phyloP scores from a whole-genome alignment of 2,888 invertebrate genomes.

The Zeuzera pyrina region DNA sequence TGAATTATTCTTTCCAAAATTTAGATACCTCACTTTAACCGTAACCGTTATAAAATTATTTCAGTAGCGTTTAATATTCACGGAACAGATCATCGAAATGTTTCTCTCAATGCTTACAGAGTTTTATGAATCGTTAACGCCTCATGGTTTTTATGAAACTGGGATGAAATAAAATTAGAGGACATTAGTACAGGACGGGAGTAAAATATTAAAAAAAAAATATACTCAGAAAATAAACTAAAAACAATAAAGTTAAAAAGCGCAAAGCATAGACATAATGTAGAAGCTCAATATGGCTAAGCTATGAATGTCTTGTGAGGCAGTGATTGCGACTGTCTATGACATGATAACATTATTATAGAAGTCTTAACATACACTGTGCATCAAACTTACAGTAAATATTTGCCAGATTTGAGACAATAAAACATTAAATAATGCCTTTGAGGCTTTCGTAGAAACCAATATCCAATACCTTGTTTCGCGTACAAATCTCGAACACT shows the following conservation, averaged over 20 bases:
- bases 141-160: conserved; percentile 29
- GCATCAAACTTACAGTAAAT: no score
- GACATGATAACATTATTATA: conserved; percentile 14
- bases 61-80: no score
- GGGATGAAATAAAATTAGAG: conserved; percentile 30
- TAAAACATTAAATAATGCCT: no score
- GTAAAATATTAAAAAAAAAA: conserved; percentile 27
- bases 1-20: no score
- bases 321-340: conserved; percentile 67
- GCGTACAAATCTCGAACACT: no score
- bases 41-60: no score
- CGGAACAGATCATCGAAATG: no score
- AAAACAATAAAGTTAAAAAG: conserved; percentile 53
- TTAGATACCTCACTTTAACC: no score
- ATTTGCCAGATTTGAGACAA: no score
- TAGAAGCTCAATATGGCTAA: conserved; percentile 61
- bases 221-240: conserved; percentile 25
- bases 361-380: conserved; percentile 1
- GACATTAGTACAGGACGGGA: conserved; percentile 46
- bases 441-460: no score
- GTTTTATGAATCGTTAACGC: conserved; percentile 29
- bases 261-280: conserved; percentile 59
- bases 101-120: no score
- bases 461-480: no score
- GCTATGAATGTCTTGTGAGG: conserved; percentile 72